Evolutionary conservation across 2,797 vertebrate species (phyloP).

Genomic region (Sparus aurata): DNA sequence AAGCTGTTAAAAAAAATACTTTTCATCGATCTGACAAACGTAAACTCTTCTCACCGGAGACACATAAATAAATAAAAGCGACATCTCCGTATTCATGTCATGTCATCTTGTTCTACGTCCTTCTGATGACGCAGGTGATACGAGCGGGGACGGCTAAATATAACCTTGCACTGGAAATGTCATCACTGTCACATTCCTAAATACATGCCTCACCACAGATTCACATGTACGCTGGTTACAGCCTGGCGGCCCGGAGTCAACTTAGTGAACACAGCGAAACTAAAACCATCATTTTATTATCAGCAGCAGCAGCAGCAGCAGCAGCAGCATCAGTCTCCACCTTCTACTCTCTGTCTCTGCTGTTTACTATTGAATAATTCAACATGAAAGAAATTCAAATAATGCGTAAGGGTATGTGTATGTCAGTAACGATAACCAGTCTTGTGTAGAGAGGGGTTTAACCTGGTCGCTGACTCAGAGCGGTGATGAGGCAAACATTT

Average conservation of each 20-base stretch:
- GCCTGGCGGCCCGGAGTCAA: slow-evolving; percentile 18
- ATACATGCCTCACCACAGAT: slow-evolving; percentile 25
- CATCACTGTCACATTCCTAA: slow-evolving; percentile 54
- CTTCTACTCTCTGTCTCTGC: background rate
- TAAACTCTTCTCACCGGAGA: background rate
- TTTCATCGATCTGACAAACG: slow-evolving; percentile 34
- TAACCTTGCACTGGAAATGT: slow-evolving; percentile 68
- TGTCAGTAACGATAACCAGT: slow-evolving; percentile 13
- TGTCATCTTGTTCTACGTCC: slow-evolving; percentile 69
- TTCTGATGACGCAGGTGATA: slow-evolving; percentile 64
- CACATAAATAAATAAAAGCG: slow-evolving; percentile 51
- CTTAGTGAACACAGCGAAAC: background rate
- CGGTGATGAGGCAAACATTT: no score
- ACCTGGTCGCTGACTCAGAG: no score
- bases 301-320: background rate
- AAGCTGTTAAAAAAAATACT: slow-evolving; percentile 9
- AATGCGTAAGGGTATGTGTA: background rate
- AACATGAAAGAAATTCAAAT: background rate
- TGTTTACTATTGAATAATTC: slow-evolving; percentile 1
- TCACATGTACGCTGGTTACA: slow-evolving; percentile 23
- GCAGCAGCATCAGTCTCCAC: background rate
- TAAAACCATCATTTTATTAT: background rate
- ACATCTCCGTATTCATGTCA: slow-evolving; percentile 65
- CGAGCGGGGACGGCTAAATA: slow-evolving; percentile 64
- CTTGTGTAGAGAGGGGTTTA: background rate